These are phyloP conservation scores for Myotis yumanensis DNA, from an alignment of 2,113 vertebrate genomes.

Conservation along the genomic window DNA sequence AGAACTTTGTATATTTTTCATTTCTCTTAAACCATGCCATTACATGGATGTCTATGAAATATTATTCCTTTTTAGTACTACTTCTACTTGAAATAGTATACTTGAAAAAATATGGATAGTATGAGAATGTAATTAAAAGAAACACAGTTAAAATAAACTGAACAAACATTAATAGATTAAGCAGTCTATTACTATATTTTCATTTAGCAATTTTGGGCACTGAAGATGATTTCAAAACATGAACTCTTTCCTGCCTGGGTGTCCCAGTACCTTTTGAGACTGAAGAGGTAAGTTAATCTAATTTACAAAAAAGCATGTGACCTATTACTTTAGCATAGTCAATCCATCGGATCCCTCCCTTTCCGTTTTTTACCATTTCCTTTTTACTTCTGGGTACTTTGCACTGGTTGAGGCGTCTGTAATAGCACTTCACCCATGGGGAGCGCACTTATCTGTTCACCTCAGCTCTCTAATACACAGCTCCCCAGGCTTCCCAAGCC, in stretches of 20 bases:
- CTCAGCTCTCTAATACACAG: neutral
- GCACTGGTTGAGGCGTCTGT: neutral
- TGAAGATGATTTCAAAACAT: conserved; percentile 83
- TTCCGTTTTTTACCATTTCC: neutral
- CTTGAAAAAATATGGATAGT: neutral
- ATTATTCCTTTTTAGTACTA: neutral
- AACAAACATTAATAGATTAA: conserved; percentile 22
- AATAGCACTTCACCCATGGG: neutral
- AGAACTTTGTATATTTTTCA: neutral
- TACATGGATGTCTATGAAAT: neutral
- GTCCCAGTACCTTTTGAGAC: conserved; percentile 82
- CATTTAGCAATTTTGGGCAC: conserved; percentile 85
- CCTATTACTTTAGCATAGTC: neutral
- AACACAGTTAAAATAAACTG: neutral
- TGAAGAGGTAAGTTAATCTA: conserved; percentile 79
- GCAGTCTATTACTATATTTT: conserved; percentile 47
- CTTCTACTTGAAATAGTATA: neutral
- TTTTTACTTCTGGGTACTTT: neutral
- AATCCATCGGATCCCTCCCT: neutral
- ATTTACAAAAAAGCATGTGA: neutral
- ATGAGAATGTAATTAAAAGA: neutral
- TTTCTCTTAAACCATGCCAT: conserved; percentile 20
- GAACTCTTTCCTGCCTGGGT: conserved; percentile 86
- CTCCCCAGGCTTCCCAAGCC: neutral
- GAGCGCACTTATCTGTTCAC: neutral